Evolutionary conservation across 2,888 invertebrate species (phyloP).

Genomic region (Mythimna albipuncta): DNA sequence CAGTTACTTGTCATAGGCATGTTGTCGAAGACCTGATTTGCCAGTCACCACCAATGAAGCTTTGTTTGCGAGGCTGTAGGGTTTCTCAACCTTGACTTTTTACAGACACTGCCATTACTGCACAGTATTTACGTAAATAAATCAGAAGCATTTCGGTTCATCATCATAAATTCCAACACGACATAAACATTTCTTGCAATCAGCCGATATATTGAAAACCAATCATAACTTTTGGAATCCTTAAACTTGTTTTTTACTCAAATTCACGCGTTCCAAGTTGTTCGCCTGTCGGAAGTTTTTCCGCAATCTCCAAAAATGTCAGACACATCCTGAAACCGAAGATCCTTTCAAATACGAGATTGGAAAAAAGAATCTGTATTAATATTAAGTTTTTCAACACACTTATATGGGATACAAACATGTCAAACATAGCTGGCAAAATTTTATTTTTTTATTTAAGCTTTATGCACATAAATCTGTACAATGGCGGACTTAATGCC

Average conservation of each 20-base stretch:
- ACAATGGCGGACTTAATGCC: too few relatives aligned
- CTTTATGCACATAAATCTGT: too few relatives aligned
- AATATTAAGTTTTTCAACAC: neutral
- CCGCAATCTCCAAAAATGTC: constrained; percentile 45
- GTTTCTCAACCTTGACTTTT: constrained; percentile 53
- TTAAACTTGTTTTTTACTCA: constrained; percentile 38
- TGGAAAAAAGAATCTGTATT: neutral
- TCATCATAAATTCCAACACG: constrained; percentile 8
- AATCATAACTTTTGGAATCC: constrained; percentile 46
- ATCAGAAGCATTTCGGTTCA: neutral
- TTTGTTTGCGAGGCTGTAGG: constrained; percentile 66
- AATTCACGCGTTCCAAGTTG: constrained; percentile 34
- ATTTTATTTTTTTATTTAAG: too few relatives aligned
- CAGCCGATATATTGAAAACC: constrained; percentile 42
- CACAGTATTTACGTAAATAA: constrained; percentile 59
- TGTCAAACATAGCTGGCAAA: too few relatives aligned
- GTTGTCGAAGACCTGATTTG: constrained; percentile 69
- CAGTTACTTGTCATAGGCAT: constrained; percentile 57
- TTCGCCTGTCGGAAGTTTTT: constrained; percentile 32
- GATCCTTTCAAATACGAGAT: constrained; percentile 10
- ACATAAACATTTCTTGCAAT: constrained; percentile 30
- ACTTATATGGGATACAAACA: too few relatives aligned
- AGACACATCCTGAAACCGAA: constrained; percentile 17
- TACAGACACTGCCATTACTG: constrained; percentile 62
- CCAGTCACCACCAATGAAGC: constrained; percentile 77